Evolutionary conservation across 2,888 invertebrate genomes (phyloP).

Genomic region (Dinocampus coccinellae): DNA sequence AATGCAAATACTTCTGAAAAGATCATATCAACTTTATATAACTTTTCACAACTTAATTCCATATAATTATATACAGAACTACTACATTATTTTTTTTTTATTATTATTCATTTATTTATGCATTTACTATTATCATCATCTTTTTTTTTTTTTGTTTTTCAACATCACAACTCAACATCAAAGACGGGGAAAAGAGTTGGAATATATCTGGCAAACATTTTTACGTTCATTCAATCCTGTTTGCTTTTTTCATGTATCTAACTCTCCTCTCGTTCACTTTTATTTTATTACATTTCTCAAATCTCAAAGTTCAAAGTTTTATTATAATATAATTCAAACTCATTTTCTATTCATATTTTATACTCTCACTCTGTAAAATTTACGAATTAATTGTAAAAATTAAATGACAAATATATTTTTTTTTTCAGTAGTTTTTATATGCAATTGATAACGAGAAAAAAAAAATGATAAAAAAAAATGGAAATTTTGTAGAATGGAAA

Average conservation of each 20-base stretch:
- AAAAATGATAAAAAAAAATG: no score
- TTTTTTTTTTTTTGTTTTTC: neutral
- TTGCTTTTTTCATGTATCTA: neutral
- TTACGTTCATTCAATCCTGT: neutral
- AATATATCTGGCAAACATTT: no score
- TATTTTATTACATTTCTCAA: constrained; percentile 13
- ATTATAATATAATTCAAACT: constrained; percentile 36
- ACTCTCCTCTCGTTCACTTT: neutral
- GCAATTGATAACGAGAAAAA: no score
- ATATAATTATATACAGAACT: constrained; percentile 11
- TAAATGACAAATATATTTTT: no score
- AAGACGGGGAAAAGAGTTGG: neutral
- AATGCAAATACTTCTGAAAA: constrained; percentile 33
- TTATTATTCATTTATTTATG: no score
- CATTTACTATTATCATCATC: no score
- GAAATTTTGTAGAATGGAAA: neutral
- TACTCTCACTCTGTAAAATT: no score
- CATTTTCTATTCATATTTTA: no score
- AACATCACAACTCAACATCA: neutral
- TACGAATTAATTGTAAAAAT: no score
- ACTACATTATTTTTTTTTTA: neutral
- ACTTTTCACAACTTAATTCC: constrained; percentile 4
- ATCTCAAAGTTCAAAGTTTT: neutral
- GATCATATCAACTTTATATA: constrained; percentile 27
- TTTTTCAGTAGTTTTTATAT: no score